Percentiles rank a stretch among this genome's conserved stretches.
phyloP scores from a whole-genome alignment of 2,113 vertebrate species.

The Eulacestoma nigropectus region DNA sequence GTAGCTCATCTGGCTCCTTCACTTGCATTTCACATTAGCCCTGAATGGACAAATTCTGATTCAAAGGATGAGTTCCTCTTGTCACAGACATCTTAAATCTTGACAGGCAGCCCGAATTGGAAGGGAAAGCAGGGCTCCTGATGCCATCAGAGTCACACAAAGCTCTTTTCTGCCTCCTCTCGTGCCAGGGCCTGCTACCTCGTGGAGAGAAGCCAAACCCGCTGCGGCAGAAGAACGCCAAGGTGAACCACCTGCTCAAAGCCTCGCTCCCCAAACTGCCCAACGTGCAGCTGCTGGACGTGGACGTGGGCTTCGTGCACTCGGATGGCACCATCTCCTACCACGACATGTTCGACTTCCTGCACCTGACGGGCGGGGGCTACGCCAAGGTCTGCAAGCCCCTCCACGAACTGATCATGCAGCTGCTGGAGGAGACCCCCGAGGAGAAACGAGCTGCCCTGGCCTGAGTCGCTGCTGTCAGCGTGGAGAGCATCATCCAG shows the following conservation, averaged over 20 bases:
- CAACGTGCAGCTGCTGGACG: conserved; percentile 87
- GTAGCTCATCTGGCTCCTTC: background rate
- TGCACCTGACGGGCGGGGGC: conserved; percentile 90
- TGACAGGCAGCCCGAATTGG: background rate
- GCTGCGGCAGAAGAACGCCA: conserved; percentile 89
- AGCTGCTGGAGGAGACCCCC: conserved; percentile 93
- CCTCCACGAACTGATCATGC: conserved; percentile 94
- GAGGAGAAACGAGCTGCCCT: conserved; percentile 90
- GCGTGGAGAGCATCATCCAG: conserved; percentile 45
- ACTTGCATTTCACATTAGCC: background rate
- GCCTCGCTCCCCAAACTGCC: conserved; percentile 81
- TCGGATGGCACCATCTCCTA: conserved; percentile 89
- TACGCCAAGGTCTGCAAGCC: conserved; percentile 87
- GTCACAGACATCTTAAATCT: background rate
- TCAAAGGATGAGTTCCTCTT: background rate
- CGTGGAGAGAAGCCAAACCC: conserved; percentile 93
- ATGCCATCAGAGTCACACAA: fast-evolving
- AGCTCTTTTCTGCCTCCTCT: background rate
- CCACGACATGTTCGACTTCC: conserved; percentile 97
- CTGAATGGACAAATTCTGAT: background rate
- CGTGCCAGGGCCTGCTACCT: conserved; percentile 86
- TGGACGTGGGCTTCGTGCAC: conserved; percentile 86
- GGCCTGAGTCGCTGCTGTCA: conserved; percentile 75
- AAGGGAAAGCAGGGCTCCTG: background rate
- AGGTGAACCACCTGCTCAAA: conserved; percentile 85